Evolutionary conservation across 2,888 invertebrate genomes (phyloP), one percentile per base, ranked within the genome.

Genomic region (Heliconius cydno): DNA sequence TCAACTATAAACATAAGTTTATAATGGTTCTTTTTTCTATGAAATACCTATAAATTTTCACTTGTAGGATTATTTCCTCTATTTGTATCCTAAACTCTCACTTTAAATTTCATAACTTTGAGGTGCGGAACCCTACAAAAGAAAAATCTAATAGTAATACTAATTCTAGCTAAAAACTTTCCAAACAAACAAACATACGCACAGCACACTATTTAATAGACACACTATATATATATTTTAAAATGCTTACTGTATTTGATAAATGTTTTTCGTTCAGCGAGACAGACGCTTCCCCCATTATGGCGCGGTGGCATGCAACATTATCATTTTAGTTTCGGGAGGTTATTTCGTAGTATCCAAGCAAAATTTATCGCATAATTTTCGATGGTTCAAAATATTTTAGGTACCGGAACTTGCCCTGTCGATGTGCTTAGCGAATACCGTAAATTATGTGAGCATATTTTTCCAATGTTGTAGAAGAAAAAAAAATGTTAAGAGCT

Each of bases 221-320:
- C 63, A 76, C 68, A 73, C 70, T 13, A 57, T n/a, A 77, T 6
- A 30, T 30, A 30, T 30, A 79, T 81, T 91, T 91, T 90, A 87
- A 90, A 89, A 86, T 86, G 89, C 88, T 89, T 88, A 91, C 91
- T 90, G 90, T 92, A 89, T 75, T 89, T 90, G 89, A 92, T 90
- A 90, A 91, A 92, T 91, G 85, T 89, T 87, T 87, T 88, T 90
- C 91, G 90, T 85, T 90, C 87, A 87, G 86, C 79, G 86, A 84
- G 88, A 90, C 91, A 84, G 88, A 89, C 91, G 90, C 91, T 91
- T 87, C 86, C 85, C 79, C 79, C 74, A 83, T 92, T 90, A 93
- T 91, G 86, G 89, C 86, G n/a, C 79, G 81, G 82, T 81, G 86
- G 84, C 93, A 93, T 91, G 93, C 93, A 86, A 93, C 85, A 86